These are phyloP conservation scores for Pygocentrus nattereri DNA, from an alignment of 2,797 vertebrate genomes.

Conservation along the genomic window DNA sequence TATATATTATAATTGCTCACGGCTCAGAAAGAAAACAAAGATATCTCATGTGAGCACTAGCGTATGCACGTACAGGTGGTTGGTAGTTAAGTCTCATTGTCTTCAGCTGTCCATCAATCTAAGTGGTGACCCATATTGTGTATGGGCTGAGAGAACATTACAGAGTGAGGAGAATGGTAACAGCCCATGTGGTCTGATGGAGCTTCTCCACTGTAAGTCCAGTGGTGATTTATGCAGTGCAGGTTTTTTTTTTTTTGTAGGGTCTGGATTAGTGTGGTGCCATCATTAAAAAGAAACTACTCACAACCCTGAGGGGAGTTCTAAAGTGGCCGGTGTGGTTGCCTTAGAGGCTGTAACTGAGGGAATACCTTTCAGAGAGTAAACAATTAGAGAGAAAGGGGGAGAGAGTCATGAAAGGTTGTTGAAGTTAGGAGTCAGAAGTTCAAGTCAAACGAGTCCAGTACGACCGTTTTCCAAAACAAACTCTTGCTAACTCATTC, in stretches of 20 bases:
- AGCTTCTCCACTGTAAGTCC: conserved; percentile 67
- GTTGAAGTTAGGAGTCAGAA: conserved; percentile 17
- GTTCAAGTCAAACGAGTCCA: conserved; percentile 22
- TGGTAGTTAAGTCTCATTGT: not conserved
- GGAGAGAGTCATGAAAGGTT: not conserved
- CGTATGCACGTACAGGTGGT: not conserved
- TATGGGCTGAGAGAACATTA: conserved; percentile 49
- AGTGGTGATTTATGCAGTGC: conserved; percentile 63
- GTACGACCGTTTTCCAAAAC: conserved; percentile 25
- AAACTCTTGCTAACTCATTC: not conserved
- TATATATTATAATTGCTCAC: no score
- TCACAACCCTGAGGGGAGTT: conserved; percentile 67
- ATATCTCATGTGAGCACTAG: not conserved
- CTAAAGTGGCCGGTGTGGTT: conserved; percentile 69
- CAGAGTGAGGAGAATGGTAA: conserved; percentile 73
- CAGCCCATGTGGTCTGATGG: conserved; percentile 63
- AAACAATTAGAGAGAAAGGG: conserved; percentile 66
- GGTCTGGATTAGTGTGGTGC: conserved; percentile 60
- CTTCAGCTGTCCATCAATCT: not conserved
- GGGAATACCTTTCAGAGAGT: conserved; percentile 70
- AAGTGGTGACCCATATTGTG: not conserved
- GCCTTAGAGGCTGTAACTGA: conserved; percentile 80
- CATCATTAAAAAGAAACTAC: conserved; percentile 66
- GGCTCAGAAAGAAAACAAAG: no score
- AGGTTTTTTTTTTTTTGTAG: conserved; percentile 57